A percentile compares a stretch with the other conserved stretches of the same genome.
These are phyloP conservation scores for Vanessa cardui DNA, from an alignment of 2,888 invertebrate species.

Conservation along the genomic window DNA sequence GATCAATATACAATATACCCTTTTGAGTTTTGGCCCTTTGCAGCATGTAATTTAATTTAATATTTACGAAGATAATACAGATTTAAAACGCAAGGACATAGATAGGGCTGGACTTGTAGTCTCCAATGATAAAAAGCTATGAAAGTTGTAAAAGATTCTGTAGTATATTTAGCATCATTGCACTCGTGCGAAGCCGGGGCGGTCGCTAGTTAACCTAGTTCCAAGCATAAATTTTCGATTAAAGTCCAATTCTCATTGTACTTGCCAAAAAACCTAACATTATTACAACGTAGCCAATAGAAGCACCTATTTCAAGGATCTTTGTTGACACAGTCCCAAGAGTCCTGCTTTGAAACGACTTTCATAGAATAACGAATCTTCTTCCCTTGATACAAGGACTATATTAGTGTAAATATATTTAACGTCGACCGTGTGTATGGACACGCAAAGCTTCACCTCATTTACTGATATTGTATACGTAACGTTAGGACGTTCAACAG, in stretches of 20 bases:
- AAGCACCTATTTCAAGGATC: slow-evolving; percentile 21
- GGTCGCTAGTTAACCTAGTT: too few relatives aligned
- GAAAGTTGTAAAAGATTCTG: too few relatives aligned
- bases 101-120: too few relatives aligned
- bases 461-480: slow-evolving; percentile 60
- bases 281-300: slow-evolving; percentile 7
- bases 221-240: background rate
- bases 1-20: too few relatives aligned
- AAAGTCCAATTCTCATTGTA: background rate
- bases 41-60: too few relatives aligned
- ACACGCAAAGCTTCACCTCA: slow-evolving; percentile 45
- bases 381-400: background rate
- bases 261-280: slow-evolving; percentile 12
- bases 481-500: slow-evolving; percentile 42
- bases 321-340: slow-evolving; percentile 26
- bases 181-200: too few relatives aligned
- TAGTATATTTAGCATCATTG: too few relatives aligned
- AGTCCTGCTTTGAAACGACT: background rate
- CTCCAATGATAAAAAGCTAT: too few relatives aligned
- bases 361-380: background rate
- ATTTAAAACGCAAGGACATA: too few relatives aligned
- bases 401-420: slow-evolving; percentile 1
- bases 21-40: too few relatives aligned
- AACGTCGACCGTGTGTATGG: background rate
- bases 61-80: too few relatives aligned